phyloP scores from a whole-genome alignment of 2,888 invertebrate species.

The Pachliopta kotzebuea region DNA sequence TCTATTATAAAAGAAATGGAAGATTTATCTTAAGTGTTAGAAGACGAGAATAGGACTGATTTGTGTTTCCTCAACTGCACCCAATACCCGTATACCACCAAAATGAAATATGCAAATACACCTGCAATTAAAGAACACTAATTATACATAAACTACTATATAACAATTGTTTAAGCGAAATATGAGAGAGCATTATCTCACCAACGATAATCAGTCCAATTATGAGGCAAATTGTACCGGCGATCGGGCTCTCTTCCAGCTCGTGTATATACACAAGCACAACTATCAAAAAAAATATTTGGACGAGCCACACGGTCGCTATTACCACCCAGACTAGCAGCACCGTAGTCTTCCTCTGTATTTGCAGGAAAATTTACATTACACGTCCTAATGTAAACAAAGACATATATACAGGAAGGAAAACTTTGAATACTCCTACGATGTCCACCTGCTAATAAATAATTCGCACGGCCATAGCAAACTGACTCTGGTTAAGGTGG shows the following conservation, averaged over 20 bases:
- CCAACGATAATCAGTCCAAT: constrained; percentile 45
- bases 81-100: constrained; percentile 53
- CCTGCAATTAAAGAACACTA: constrained; percentile 44
- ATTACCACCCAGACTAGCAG: constrained; percentile 53
- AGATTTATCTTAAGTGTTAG: not conserved
- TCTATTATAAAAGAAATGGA: too few relatives aligned
- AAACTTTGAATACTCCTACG: too few relatives aligned
- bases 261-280: constrained; percentile 47
- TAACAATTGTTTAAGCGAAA: too few relatives aligned
- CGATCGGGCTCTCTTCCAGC: constrained; percentile 32
- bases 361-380: constrained; percentile 16
- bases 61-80: constrained; percentile 42
- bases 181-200: constrained; percentile 35
- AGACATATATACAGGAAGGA: too few relatives aligned
- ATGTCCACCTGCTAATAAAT: too few relatives aligned
- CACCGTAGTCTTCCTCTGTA: constrained; percentile 51
- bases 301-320: constrained; percentile 47
- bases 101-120: constrained; percentile 46
- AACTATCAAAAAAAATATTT: constrained; percentile 43
- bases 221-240: constrained; percentile 43
- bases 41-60: constrained; percentile 3
- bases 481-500: too few relatives aligned
- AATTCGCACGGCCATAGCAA: too few relatives aligned
- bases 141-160: too few relatives aligned
- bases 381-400: too few relatives aligned